phyloP scores from a whole-genome alignment of 2,888 invertebrate genomes.

The Polydesmus complanatus region DNA sequence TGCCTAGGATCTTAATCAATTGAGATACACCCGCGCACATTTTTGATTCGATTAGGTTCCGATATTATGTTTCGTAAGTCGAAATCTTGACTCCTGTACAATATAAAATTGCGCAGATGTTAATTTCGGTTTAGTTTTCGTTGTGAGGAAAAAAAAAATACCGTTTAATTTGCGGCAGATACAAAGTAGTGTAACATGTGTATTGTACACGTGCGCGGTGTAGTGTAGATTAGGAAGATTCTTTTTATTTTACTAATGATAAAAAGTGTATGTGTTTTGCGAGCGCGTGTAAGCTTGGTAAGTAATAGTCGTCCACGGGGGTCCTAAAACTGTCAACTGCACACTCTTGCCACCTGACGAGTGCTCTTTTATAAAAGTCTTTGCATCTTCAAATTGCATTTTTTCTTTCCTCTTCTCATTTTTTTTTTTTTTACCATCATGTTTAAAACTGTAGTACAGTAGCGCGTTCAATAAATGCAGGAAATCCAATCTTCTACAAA shows the following conservation, averaged over 20 bases:
- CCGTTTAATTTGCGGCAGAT: no score
- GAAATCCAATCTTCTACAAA: neutral
- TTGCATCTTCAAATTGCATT: constrained; percentile 3
- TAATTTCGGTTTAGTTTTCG: no score
- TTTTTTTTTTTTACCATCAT: neutral
- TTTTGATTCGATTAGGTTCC: no score
- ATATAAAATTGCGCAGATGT: no score
- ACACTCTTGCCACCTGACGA: constrained; percentile 14
- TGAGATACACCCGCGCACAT: no score
- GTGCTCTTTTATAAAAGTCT: neutral
- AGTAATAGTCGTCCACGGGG: neutral
- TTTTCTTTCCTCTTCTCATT: neutral
- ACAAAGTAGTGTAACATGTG: neutral
- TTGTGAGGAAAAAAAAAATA: no score
- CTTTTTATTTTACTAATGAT: neutral
- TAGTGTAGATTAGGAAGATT: neutral
- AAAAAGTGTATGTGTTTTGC: neutral
- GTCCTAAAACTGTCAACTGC: neutral
- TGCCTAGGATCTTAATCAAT: no score
- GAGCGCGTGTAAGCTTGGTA: neutral
- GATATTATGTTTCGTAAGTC: no score
- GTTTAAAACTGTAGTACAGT: neutral
- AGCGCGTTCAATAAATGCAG: neutral
- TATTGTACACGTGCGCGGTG: neutral
- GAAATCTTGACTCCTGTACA: no score